phyloP scores from a whole-genome alignment of 2,888 invertebrate genomes.

The Idaea biselata region DNA sequence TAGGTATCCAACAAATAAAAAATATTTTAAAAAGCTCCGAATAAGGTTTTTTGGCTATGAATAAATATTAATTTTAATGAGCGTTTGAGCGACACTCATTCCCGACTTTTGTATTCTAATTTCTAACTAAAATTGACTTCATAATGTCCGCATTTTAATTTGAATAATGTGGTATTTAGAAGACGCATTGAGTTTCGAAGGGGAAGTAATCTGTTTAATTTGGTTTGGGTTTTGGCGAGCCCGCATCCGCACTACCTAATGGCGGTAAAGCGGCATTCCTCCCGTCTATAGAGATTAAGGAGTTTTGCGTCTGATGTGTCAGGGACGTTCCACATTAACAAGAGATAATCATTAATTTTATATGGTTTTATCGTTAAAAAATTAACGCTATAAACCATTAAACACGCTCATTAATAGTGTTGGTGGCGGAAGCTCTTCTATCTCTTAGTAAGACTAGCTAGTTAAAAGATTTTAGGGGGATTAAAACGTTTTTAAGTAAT shows the following conservation, averaged over 20 bases:
- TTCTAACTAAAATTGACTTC: conserved; percentile 43
- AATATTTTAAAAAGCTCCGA: conserved; percentile 24
- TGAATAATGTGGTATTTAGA: conserved; percentile 53
- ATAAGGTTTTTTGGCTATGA: conserved; percentile 38
- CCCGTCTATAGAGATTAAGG: conserved; percentile 28
- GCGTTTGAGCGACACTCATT: conserved; percentile 28
- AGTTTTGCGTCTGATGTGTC: conserved; percentile 28
- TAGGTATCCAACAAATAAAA: neutral
- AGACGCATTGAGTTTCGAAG: conserved; percentile 32
- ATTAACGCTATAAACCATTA: neutral
- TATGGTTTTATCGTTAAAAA: neutral
- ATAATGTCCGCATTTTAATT: conserved; percentile 53
- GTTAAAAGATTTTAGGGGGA: no score
- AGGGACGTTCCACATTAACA: conserved; percentile 25
- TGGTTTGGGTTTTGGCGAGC: conserved; percentile 33
- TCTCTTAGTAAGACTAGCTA: no score
- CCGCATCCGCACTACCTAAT: conserved; percentile 30
- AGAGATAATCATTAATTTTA: conserved; percentile 26
- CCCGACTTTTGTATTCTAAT: conserved; percentile 38
- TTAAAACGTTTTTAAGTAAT: no score
- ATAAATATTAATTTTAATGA: conserved; percentile 43
- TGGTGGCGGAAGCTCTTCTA: no score
- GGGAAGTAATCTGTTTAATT: conserved; percentile 50
- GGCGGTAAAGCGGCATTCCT: conserved; percentile 23
- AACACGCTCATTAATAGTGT: no score